Percentiles rank a stretch among this genome's conserved stretches.
Evolutionary conservation across 2,113 vertebrate genomes (phyloP).

Genomic region (Emberiza fucata): DNA sequence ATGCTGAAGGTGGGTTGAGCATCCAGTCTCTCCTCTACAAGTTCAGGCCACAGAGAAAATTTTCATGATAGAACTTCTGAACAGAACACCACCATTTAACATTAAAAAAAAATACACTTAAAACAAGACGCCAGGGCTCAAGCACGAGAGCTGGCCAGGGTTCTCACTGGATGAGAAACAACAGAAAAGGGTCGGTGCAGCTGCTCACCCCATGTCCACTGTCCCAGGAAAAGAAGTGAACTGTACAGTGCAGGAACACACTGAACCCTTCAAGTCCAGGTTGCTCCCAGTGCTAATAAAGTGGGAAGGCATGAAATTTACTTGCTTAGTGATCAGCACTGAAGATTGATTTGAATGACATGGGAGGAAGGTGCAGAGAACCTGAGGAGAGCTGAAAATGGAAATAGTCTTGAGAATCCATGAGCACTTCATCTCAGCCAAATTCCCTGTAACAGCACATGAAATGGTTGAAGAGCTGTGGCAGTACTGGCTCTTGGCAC

Average conservation of each 20-base stretch:
- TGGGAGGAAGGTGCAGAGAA: neutral
- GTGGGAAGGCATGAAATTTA: neutral
- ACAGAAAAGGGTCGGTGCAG: neutral
- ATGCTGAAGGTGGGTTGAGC: neutral
- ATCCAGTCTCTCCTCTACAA: neutral
- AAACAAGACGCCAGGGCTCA: neutral
- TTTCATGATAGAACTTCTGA: neutral
- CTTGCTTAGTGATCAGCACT: neutral
- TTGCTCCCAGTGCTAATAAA: neutral
- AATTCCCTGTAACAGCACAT: neutral
- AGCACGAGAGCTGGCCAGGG: accelerated
- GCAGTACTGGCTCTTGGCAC: neutral
- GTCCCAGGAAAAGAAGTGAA: neutral
- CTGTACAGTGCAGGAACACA: neutral
- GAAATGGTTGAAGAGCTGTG: neutral
- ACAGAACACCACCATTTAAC: neutral
- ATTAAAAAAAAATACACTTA: neutral
- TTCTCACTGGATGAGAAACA: accelerated
- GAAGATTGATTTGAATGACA: neutral
- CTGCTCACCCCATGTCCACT: neutral
- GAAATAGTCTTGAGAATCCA: neutral
- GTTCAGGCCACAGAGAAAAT: neutral
- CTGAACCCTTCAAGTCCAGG: neutral
- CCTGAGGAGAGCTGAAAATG: neutral
- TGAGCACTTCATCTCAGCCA: neutral